Conservation (phyloP, 2,888 invertebrate species). For the Agriopis marginaria region DNA sequence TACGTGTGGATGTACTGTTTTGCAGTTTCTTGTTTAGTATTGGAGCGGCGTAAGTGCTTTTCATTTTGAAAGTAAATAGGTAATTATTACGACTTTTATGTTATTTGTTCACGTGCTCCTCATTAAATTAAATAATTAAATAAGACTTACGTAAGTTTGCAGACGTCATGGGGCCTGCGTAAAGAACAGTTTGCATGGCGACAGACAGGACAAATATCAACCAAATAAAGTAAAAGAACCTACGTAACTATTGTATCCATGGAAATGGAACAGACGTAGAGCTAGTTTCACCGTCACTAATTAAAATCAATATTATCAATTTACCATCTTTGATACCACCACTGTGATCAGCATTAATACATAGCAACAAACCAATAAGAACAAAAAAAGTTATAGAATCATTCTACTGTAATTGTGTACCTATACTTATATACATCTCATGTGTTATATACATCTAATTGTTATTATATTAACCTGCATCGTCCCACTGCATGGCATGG, state of each 20-base stretch:
- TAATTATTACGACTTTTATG: neutral
- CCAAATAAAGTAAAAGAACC: neutral
- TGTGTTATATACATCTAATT: too few species aligned
- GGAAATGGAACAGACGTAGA: neutral
- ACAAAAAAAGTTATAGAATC: too few species aligned
- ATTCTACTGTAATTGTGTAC: too few species aligned
- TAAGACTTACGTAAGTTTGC: conserved; percentile 13
- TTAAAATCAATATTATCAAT: too few species aligned
- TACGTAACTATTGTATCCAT: neutral
- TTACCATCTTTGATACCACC: neutral
- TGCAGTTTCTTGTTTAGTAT: too few species aligned
- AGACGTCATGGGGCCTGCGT: conserved; percentile 4
- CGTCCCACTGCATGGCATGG: too few species aligned
- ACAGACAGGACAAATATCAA: conserved; percentile 6
- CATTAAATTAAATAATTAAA: conserved; percentile 9
- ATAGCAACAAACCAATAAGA: too few species aligned
- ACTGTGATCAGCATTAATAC: too few species aligned
- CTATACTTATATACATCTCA: too few species aligned
- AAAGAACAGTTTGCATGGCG: conserved; percentile 3
- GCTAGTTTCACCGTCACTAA: neutral
- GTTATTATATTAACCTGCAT: too few species aligned
- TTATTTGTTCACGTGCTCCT: conserved; percentile 4
- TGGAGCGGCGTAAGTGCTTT: neutral
- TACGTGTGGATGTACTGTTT: too few species aligned
- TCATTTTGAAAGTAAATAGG: neutral